A percentile compares a stretch with the other conserved stretches of the same genome.
Evolutionary conservation across 1,140 invertebrate species (phyloP).

Genomic region (Papilio dardanus): DNA sequence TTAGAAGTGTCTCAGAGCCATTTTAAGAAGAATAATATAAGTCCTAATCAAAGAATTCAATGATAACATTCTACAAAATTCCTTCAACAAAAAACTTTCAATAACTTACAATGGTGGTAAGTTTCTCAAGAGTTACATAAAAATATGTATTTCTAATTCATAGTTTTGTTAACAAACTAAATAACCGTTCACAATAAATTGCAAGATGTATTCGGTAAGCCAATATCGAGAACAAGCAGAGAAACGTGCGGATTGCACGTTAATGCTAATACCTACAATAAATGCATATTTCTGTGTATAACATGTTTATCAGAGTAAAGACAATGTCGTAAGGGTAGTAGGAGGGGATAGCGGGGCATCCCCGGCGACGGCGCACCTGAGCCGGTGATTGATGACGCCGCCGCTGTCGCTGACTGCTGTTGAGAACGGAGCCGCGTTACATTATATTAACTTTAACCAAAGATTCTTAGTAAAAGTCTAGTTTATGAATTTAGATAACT

Average conservation of each 20-base stretch:
- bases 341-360: constrained; percentile 40
- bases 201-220: too few relatives aligned
- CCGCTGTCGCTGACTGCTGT: constrained; percentile 63
- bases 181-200: too few relatives aligned
- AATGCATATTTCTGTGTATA: not conserved
- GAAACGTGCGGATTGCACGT: too few relatives aligned
- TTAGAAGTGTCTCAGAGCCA: too few relatives aligned
- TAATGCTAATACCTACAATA: too few relatives aligned
- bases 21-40: too few relatives aligned
- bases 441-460: constrained; percentile 13
- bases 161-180: not conserved
- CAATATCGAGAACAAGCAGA: too few relatives aligned
- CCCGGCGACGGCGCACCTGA: constrained; percentile 55
- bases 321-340: not conserved
- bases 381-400: constrained; percentile 71
- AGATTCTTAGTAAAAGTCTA: constrained; percentile 6
- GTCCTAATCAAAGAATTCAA: too few relatives aligned
- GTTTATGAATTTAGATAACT: not conserved
- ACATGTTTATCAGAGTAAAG: not conserved
- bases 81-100: too few relatives aligned
- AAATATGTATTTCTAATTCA: not conserved
- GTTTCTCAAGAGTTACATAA: not conserved
- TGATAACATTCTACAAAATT: not conserved
- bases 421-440: constrained; percentile 58
- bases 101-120: too few relatives aligned